Conservation (phyloP, 2,797 vertebrate genomes). For the Harpagifer antarcticus region DNA sequence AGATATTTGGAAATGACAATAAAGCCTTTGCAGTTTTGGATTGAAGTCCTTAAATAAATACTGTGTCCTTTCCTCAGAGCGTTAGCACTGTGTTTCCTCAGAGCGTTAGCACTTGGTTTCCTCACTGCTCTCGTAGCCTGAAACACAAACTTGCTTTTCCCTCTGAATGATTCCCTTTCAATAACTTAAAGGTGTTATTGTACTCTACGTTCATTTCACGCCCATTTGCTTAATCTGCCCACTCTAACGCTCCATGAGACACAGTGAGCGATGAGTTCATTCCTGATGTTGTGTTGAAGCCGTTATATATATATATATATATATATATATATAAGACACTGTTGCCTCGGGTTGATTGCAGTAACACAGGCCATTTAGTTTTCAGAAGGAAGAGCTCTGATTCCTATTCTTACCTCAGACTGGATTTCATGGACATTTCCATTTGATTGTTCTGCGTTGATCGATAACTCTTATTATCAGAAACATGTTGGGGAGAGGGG, state of each 20-base stretch:
- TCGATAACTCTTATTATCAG: background rate
- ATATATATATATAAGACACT: constrained; percentile 18
- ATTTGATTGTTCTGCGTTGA: too few relatives aligned
- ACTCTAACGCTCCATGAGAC: constrained; percentile 44
- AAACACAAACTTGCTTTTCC: constrained; percentile 1
- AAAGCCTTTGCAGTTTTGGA: too few relatives aligned
- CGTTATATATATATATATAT: constrained; percentile 1
- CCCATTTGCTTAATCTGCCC: constrained; percentile 59
- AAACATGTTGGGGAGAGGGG: too few relatives aligned
- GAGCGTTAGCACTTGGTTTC: background rate
- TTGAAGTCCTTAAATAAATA: too few relatives aligned
- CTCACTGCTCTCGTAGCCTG: too few relatives aligned
- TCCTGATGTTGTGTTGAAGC: constrained; percentile 28
- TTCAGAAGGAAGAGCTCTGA: constrained; percentile 9
- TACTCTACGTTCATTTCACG: constrained; percentile 37
- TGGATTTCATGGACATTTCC: background rate
- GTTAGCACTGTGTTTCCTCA: background rate
- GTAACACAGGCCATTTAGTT: constrained; percentile 20
- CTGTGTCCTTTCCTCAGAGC: background rate
- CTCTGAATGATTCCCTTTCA: constrained; percentile 11
- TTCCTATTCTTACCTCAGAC: constrained; percentile 40
- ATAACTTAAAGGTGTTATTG: constrained; percentile 34
- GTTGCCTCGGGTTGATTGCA: constrained; percentile 23
- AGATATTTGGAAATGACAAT: too few relatives aligned
- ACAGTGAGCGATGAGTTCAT: constrained; percentile 43